Conservation (phyloP, 2,888 invertebrate species). For the Tenthredo scrophulariae region DNA sequence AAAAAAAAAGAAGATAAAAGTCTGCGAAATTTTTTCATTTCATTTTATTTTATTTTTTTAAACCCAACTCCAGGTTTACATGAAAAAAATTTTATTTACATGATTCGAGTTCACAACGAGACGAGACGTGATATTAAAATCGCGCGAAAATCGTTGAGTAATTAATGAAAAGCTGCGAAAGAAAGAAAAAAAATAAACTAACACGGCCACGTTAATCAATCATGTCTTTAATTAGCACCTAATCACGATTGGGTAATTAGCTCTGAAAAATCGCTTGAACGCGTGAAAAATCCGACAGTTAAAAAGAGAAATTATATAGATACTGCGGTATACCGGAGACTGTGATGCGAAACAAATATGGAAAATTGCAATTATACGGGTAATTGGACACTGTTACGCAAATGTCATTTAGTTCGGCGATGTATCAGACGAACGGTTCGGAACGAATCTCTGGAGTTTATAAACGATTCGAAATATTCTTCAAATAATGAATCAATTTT, state of each 20-base stretch:
- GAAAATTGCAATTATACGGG: conserved; percentile 22
- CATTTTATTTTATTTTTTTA: background rate
- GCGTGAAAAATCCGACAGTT: background rate
- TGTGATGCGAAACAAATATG: background rate
- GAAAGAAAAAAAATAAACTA: background rate
- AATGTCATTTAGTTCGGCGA: conserved; percentile 33
- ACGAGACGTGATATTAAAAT: background rate
- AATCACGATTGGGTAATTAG: conserved; percentile 2
- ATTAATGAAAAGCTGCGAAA: background rate
- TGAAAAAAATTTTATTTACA: no score
- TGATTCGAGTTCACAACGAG: background rate
- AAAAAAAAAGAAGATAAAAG: no score
- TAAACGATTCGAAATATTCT: background rate
- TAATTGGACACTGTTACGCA: conserved; percentile 21
- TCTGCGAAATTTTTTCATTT: background rate
- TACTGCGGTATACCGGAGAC: background rate
- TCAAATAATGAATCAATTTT: background rate
- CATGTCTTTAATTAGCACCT: conserved; percentile 8
- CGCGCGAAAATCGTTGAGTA: background rate
- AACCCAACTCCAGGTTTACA: background rate
- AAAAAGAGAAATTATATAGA: conserved; percentile 33
- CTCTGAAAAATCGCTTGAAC: background rate
- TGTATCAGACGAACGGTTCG: background rate
- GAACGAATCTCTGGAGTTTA: background rate
- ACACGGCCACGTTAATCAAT: background rate